Evolutionary conservation across 2,797 vertebrate species (phyloP), one percentile per base, ranked within the genome.

Genomic region (Cirrhinus mrigala): DNA sequence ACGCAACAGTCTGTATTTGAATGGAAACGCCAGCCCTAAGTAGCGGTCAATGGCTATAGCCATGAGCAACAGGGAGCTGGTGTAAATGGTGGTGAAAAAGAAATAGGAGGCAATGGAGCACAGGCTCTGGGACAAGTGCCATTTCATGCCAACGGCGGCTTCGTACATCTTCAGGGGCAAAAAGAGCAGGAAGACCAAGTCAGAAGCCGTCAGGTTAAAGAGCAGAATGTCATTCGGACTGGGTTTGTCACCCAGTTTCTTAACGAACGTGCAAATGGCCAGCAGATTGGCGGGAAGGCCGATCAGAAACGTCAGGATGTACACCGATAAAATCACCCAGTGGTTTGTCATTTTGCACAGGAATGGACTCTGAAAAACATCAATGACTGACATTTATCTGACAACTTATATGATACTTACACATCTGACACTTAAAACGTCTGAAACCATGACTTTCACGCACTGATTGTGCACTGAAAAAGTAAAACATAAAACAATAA

Each of bases 21-120:
- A 82, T 0, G 97, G 97, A 81, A 92, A 96, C 0, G 93, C 95
- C 3, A 95, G 93, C 0, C 90, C 94, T 0, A 97, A 86, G 79
- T 96, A 97, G 4, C 97, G 94, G 8, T 97, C 94, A 0, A 97
- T 86, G 1, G 96, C 96, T 83, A 97, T 91, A 0, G 95, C 94
- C 0, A 94, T 96, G 88, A 98, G 92, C 64, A 97, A 91, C 84
- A 97, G 90, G 1, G 95, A 94, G 92, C 96, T 97, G 90, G 95
- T 94, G 90, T 97, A 96, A 91, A 97, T 96, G 69, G 95, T 96
- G 86, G 92, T 94, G 92, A 94, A 97, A 87, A 96, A 97, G 75
- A 88, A 90, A 33, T 94, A 96, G 20, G 92, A 84, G 0, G 91
- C 93, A 74, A 96, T n/a, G 0, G 95, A 93, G 69, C 97, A 97